A percentile compares a stretch with the other conserved stretches of the same genome.
These are phyloP conservation scores for Hyperoodon ampullatus DNA, from an alignment of 2,113 vertebrate species.

Conservation along the genomic window DNA sequence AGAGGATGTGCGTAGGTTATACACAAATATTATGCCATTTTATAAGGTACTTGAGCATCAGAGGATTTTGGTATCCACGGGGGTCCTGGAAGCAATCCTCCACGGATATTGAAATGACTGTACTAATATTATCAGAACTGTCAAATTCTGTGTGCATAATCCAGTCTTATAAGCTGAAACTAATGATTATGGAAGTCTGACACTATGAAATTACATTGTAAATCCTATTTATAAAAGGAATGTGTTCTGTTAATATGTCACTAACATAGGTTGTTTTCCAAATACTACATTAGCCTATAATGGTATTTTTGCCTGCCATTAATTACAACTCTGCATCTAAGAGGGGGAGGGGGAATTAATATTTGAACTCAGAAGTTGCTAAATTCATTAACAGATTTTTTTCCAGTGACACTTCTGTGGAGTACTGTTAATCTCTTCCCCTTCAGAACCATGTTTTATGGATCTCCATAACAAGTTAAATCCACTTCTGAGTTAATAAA, in stretches of 20 bases:
- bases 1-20: not conserved
- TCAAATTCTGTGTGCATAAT: slow-evolving; percentile 47
- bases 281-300: slow-evolving; percentile 29
- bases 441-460: slow-evolving; percentile 52
- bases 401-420: slow-evolving; percentile 15
- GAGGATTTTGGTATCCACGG: not conserved
- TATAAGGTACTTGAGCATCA: not conserved
- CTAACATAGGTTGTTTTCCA: slow-evolving; percentile 45
- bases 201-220: slow-evolving; percentile 60
- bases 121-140: slow-evolving; percentile 47
- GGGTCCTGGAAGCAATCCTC: not conserved
- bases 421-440: slow-evolving; percentile 44
- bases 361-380: slow-evolving; percentile 28
- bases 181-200: slow-evolving; percentile 63
- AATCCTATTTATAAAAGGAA: slow-evolving; percentile 60
- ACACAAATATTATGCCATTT: not conserved
- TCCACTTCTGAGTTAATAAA: slow-evolving; percentile 50
- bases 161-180: slow-evolving; percentile 58
- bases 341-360: not conserved
- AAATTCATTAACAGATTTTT: slow-evolving; percentile 17
- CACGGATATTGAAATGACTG: not conserved
- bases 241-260: slow-evolving; percentile 46
- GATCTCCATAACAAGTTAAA: slow-evolving; percentile 50
- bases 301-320: slow-evolving; percentile 37
- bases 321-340: slow-evolving; percentile 54